Evolutionary conservation across 1,140 invertebrate genomes (phyloP), one percentile per base, ranked within the genome.

Genomic region (Drosophila ananassae): DNA sequence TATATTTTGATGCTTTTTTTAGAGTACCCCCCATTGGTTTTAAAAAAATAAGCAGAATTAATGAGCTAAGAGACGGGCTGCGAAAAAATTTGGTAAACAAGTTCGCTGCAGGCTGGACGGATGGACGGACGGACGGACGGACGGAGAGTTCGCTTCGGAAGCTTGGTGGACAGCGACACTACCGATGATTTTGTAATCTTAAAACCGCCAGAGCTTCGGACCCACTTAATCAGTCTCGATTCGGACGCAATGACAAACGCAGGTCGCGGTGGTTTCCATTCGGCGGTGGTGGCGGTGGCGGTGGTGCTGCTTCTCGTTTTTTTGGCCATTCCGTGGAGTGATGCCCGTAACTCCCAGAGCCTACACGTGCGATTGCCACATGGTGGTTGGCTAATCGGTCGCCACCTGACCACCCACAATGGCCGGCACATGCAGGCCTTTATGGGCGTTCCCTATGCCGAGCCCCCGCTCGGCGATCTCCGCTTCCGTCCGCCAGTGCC

Each of bases 401-500:
- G 92, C 52, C 92, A 92, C 59, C 82, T 93, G 62, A 90, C 91
- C 55, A 92, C 93, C 1, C 90, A 92, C 37, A 90, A 73, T 46
- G 93, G 93, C 0, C 92, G 92, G n/a, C 78, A 90, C 53, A 92
- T 94, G 77, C 82, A 93, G 0, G 93, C 93, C 2, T 92, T 91
- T 64, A 81, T 90, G 73, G 90, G 90, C 3, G 55, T 91, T 1
- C 22, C 93, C 77, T 84, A 93, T 92, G 69, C 95, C 0, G 83
- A 93, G 62, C 94, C 95, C 5, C 96, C 95, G 21, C 55, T 96
- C 13, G 95, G 93, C 21, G 77, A 93, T 0, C 83, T 96, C 2
- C 94, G 95, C 69, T 92, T 92, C 39, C 78, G 95, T 94, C 91
- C 94, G 1, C 95, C 96, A 1, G 93, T 94, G 54, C 93, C 94